These are phyloP conservation scores for Aleiodes sp. DNA, from an alignment of 1,140 invertebrate genomes.

Conservation along the genomic window DNA sequence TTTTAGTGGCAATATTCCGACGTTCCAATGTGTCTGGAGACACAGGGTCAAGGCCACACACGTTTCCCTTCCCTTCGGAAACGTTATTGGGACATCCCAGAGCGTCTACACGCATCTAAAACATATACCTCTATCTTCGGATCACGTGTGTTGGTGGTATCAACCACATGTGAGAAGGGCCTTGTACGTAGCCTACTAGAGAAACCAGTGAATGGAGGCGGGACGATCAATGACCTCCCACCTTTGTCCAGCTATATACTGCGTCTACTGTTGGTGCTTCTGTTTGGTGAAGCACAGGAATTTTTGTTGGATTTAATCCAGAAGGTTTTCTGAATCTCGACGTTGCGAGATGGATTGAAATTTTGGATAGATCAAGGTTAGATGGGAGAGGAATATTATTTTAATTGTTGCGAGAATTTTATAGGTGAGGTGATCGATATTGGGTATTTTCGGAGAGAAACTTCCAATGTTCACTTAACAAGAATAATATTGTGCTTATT, in stretches of 20 bases:
- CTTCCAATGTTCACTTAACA: too few species aligned
- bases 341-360: too few species aligned
- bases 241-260: slow-evolving; percentile 2
- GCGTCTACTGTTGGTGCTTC: neutral
- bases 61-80: neutral
- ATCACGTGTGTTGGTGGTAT: neutral
- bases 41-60: neutral
- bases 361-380: too few species aligned
- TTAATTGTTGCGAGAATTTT: too few species aligned
- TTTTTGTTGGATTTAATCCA: neutral
- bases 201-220: slow-evolving; percentile 12
- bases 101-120: slow-evolving; percentile 7
- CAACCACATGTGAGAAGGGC: slow-evolving; percentile 1
- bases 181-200: neutral
- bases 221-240: slow-evolving; percentile 17
- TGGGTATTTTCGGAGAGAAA: too few species aligned
- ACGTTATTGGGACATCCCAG: neutral
- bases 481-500: too few species aligned
- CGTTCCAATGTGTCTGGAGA: too few species aligned
- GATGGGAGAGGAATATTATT: too few species aligned
- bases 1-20: neutral
- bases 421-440: too few species aligned
- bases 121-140: neutral
- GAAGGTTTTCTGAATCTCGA: too few species aligned
- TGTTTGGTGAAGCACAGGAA: neutral